phyloP scores from a whole-genome alignment of 2,113 vertebrate species.

The Progne subis region DNA sequence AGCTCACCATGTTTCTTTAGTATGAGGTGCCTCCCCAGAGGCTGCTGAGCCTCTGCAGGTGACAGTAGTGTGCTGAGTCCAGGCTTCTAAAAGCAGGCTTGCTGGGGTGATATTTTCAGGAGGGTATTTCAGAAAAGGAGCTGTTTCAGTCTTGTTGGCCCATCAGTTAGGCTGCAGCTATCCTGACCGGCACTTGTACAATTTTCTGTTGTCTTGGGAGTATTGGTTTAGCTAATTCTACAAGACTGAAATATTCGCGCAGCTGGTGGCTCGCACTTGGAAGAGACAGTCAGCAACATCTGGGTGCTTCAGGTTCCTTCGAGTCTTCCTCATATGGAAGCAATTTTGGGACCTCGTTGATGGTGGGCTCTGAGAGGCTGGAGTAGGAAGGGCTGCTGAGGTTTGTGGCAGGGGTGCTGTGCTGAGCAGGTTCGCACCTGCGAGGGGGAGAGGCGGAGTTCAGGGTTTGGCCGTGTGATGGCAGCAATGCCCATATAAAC shows the following conservation, averaged over 20 bases:
- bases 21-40: not conserved
- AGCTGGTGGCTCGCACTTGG: not conserved
- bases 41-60: not conserved
- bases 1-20: not conserved
- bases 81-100: not conserved
- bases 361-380: not conserved
- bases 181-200: accelerated
- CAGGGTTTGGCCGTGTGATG: not conserved
- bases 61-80: not conserved
- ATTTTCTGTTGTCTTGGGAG: not conserved
- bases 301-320: not conserved
- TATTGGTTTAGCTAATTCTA: not conserved
- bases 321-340: not conserved
- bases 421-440: not conserved
- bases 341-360: not conserved
- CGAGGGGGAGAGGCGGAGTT: not conserved
- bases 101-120: not conserved
- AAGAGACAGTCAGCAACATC: not conserved
- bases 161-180: not conserved
- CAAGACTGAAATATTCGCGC: not conserved
- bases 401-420: not conserved
- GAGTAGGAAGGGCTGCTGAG: not conserved
- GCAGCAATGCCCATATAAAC: conserved; percentile 21
- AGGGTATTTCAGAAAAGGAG: not conserved
- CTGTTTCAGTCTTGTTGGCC: not conserved